Conservation (phyloP, 2,797 vertebrate species). For the Sebastes itinus region DNA sequence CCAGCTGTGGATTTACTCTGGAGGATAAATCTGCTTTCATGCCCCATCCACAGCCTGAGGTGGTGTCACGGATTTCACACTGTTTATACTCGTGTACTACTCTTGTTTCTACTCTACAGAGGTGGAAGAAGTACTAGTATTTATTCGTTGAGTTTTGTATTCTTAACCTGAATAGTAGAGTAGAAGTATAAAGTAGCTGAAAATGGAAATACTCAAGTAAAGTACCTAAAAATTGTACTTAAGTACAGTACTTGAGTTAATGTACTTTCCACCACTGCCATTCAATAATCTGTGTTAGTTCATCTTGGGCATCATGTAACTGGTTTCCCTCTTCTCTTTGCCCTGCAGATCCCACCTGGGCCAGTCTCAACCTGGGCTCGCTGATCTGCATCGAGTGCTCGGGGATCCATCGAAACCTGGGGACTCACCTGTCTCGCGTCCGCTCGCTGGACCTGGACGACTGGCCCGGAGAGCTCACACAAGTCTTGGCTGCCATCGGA, state of each 20-base stretch:
- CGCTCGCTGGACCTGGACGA: slow-evolving; percentile 95
- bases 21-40: not conserved
- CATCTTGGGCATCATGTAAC: not conserved
- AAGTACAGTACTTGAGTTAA: not conserved
- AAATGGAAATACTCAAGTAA: not conserved
- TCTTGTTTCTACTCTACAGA: not conserved
- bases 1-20: not conserved
- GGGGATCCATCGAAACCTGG: slow-evolving; percentile 95
- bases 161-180: not conserved
- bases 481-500: slow-evolving; percentile 93
- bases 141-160: not conserved
- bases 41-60: not conserved
- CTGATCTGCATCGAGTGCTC: slow-evolving; percentile 98
- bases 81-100: not conserved
- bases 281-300: not conserved
- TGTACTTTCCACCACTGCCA: not conserved
- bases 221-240: not conserved
- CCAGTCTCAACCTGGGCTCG: slow-evolving; percentile 94
- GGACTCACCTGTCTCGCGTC: slow-evolving; percentile 94
- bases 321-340: not conserved
- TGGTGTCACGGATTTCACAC: not conserved
- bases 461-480: slow-evolving; percentile 93
- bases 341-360: slow-evolving; percentile 92
- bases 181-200: not conserved
- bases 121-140: not conserved